Evolutionary conservation across 2,888 invertebrate genomes (phyloP).

Genomic region (Chrysotoxum bicinctum): DNA sequence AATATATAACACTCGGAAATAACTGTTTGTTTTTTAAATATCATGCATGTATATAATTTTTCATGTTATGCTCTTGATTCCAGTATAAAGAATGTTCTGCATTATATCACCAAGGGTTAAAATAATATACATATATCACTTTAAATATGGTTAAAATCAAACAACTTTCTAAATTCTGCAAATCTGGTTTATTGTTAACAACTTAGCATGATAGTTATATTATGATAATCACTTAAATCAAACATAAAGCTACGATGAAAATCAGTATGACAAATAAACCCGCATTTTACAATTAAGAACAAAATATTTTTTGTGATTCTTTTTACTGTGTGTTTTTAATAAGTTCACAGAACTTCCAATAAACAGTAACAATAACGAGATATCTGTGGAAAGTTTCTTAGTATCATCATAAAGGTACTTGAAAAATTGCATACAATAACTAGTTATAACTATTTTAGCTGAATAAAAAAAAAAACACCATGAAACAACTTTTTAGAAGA

Average conservation of each 20-base stretch:
- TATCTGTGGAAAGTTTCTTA: conserved; percentile 34
- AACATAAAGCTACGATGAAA: background rate
- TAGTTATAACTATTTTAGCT: conserved; percentile 17
- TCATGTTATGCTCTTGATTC: no score
- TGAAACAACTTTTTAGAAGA: conserved; percentile 3
- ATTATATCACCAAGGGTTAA: no score
- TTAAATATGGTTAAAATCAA: no score
- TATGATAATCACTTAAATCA: conserved; percentile 19
- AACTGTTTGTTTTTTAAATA: no score
- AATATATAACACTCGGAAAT: no score
- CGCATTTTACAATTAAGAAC: background rate
- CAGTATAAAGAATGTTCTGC: no score
- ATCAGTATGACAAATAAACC: background rate
- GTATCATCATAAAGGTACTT: background rate
- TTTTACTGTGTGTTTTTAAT: background rate
- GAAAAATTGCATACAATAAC: conserved; percentile 27
- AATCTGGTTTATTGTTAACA: conserved; percentile 32
- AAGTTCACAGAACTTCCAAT: conserved; percentile 41
- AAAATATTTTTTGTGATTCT: background rate
- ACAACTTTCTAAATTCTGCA: background rate
- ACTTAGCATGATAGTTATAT: conserved; percentile 25
- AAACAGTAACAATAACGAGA: conserved; percentile 19
- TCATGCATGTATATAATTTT: no score
- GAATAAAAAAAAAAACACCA: conserved; percentile 17
- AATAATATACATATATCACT: no score